phyloP scores from a whole-genome alignment of 1,140 invertebrate species.

The Frieseomelitta varia region DNA sequence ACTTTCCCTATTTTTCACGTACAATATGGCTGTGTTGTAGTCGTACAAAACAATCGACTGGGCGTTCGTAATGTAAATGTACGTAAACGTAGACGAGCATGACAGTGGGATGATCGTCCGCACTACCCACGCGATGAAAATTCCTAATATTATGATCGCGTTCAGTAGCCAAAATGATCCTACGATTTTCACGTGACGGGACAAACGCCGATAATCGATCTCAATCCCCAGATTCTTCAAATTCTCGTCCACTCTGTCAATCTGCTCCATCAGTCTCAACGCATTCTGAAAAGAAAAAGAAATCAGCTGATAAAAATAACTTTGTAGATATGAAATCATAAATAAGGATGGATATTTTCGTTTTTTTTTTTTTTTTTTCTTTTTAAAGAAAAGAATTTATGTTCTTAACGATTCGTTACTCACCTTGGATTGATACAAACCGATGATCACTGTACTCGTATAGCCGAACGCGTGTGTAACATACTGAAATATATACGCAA shows the following conservation, averaged over 20 bases:
- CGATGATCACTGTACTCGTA: not conserved
- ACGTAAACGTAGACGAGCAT: not conserved
- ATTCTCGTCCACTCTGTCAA: conserved; percentile 36
- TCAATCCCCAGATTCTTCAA: conserved; percentile 14
- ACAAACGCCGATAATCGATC: not conserved
- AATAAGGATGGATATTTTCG: too few relatives aligned
- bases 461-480: not conserved
- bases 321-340: too few relatives aligned
- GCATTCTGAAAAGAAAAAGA: not conserved
- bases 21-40: conserved; percentile 21
- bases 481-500: not conserved
- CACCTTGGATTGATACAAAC: conserved; percentile 48
- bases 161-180: not conserved
- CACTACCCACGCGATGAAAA: not conserved
- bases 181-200: not conserved
- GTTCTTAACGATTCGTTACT: not conserved
- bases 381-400: too few relatives aligned
- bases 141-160: rapidly evolving
- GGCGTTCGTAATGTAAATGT: not conserved
- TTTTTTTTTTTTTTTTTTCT: too few relatives aligned
- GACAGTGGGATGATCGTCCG: not conserved
- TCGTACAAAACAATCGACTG: not conserved
- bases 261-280: not conserved
- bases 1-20: not conserved
- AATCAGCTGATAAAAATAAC: not conserved